Base-by-base conservation (phyloP, 1,140 invertebrate genomes). In the Babylonia areolata region DNA sequence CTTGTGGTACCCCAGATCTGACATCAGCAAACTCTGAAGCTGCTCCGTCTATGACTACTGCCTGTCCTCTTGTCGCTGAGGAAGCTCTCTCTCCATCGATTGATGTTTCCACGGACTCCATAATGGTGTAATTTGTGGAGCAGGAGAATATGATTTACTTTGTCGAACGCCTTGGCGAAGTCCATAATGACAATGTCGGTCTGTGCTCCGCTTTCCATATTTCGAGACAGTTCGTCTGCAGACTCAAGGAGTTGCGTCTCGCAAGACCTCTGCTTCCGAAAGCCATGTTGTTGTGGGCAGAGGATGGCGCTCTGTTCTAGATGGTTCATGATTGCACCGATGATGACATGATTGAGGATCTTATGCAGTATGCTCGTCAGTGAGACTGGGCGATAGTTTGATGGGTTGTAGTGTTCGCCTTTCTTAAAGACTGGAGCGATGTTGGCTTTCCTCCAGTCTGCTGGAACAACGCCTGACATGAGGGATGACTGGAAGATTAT, bases 271-370 rank as follows among this genome's bases (percentile, higher is more conserved):
- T 81, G 39, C 64, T 42, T 37, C 33, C 84, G 37, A 31, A 89
- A 85, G 1, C 78, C 88, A 81, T 87, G 86, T 77, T 89, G 86
- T 28, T 51, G 40, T 3, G 85, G 42, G 5, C 31, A 31, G 31
- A 86, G 35, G 6, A 73, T 81, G 51, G 88, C 39, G 17, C 40
- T 87, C 71, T 46, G 42, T 46, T 88, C 86, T 75, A 90, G 69
- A 42, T 90, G 86, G 58, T 84, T 64, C 46, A 86, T 20, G 2
- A 88, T 84, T 35, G 88, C 64, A 46, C 33, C 77, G 33, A 73
- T 79, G 3, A 88, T 87, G 3, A 88, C 88, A 54, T 88, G 87
- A 77, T 88, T 84, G 1, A 89, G 31, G n/a, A 88, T 12, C n/a
- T n/a, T n/a, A n/a, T n/a, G n/a, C n/a, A n/a, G n/a, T n/a, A n/a